phyloP scores from a whole-genome alignment of 2,113 vertebrate genomes.

The Bucco capensis region DNA sequence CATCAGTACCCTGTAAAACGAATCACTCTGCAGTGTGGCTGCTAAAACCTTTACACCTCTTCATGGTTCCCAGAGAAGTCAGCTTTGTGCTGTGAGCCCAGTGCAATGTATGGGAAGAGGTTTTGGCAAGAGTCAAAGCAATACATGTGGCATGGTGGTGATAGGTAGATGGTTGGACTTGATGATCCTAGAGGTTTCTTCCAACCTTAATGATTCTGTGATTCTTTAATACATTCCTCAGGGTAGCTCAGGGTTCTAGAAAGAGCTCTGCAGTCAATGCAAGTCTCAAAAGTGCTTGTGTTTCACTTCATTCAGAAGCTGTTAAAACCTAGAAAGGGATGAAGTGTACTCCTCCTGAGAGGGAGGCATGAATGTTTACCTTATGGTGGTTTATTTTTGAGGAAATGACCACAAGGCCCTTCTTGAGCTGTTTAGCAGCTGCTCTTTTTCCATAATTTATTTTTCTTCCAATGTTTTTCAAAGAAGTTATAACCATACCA shows the following conservation, averaged over 20 bases:
- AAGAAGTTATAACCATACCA: not conserved
- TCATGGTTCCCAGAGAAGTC: not conserved
- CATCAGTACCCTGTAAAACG: not conserved
- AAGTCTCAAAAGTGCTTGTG: not conserved
- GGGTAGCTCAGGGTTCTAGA: not conserved
- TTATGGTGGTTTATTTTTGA: constrained; percentile 9
- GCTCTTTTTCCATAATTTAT: constrained; percentile 23
- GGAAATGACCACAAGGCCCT: constrained; percentile 15
- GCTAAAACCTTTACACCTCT: not conserved
- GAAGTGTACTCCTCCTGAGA: not conserved
- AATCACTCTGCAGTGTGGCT: not conserved
- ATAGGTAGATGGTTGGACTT: too few species aligned
- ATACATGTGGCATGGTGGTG: too few species aligned
- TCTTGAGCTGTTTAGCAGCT: constrained; percentile 5
- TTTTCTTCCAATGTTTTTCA: constrained; percentile 17
- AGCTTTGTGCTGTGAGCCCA: not conserved
- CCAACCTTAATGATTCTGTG: too few species aligned
- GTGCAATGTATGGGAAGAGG: not conserved
- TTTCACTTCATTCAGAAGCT: not conserved
- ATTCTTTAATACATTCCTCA: not conserved
- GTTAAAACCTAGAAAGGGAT: not conserved
- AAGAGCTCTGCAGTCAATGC: not conserved
- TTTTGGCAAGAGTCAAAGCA: not conserved
- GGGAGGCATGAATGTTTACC: not conserved
- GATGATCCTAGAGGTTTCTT: too few species aligned